phyloP scores from a whole-genome alignment of 2,888 invertebrate species.

The Candidula unifasciata region DNA sequence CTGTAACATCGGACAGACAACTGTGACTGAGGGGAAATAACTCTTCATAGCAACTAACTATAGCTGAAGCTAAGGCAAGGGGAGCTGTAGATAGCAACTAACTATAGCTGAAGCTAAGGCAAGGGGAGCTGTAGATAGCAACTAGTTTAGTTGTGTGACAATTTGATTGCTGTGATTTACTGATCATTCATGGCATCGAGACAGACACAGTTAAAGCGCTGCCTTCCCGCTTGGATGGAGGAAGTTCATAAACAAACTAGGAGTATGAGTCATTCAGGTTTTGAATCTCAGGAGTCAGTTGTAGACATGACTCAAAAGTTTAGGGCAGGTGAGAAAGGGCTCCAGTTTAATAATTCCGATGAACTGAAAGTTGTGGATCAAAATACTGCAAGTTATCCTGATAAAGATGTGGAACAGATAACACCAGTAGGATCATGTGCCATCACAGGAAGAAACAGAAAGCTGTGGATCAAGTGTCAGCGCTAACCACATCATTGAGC shows the following conservation, averaged over 20 bases:
- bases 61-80: too few species aligned
- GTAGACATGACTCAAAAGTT: background rate
- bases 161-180: too few species aligned
- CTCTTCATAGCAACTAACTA: too few species aligned
- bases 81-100: too few species aligned
- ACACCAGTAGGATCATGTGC: background rate
- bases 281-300: background rate
- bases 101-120: too few species aligned
- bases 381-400: background rate
- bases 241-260: constrained; percentile 24
- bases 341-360: background rate
- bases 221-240: constrained; percentile 50
- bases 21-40: too few species aligned
- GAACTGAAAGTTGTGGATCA: background rate
- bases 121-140: too few species aligned
- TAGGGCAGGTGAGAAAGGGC: background rate
- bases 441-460: background rate
- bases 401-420: background rate
- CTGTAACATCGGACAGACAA: too few species aligned
- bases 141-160: too few species aligned
- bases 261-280: background rate
- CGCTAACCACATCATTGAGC: constrained; percentile 56
- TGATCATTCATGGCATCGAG: constrained; percentile 13
- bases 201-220: constrained; percentile 23
- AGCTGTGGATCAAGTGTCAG: background rate